A percentile compares a stretch with the other conserved stretches of the same genome.
phyloP scores from a whole-genome alignment of 2,888 invertebrate species.

The Taenaris catops region DNA sequence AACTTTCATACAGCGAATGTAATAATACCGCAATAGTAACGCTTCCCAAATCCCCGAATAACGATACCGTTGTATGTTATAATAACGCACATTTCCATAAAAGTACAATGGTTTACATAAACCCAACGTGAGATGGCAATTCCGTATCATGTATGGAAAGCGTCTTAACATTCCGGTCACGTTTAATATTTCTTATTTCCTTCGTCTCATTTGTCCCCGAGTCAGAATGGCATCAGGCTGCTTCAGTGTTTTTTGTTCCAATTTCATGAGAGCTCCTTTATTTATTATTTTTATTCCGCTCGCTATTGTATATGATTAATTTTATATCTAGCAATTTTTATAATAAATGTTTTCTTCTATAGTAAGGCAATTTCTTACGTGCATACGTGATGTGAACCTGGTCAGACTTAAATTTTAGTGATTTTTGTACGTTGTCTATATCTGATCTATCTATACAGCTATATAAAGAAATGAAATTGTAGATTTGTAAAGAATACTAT shows the following conservation, averaged over 20 bases:
- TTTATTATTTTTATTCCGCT: constrained; percentile 16
- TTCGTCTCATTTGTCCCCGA: constrained; percentile 72
- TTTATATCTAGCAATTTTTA: constrained; percentile 6
- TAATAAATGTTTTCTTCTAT: no score
- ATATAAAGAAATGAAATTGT: no score
- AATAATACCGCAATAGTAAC: constrained; percentile 29
- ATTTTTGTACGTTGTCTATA: no score
- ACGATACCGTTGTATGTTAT: constrained; percentile 39
- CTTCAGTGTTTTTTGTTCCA: constrained; percentile 52
- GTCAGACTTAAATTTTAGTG: no score
- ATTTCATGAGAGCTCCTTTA: constrained; percentile 21
- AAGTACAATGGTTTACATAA: constrained; percentile 52
- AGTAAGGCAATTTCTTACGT: no score
- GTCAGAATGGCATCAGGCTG: constrained; percentile 58
- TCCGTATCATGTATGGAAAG: constrained; percentile 56
- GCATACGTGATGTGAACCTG: no score
- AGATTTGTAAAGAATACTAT: no score
- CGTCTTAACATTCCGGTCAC: constrained; percentile 65
- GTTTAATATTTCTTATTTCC: constrained; percentile 77
- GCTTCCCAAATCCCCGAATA: constrained; percentile 36
- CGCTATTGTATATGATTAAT: constrained; percentile 10
- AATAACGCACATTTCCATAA: constrained; percentile 52
- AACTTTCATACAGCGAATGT: no score
- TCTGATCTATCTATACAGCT: no score
- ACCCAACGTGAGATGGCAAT: constrained; percentile 45